Conservation (phyloP, 2,113 vertebrate species). For the Crocuta crocuta region DNA sequence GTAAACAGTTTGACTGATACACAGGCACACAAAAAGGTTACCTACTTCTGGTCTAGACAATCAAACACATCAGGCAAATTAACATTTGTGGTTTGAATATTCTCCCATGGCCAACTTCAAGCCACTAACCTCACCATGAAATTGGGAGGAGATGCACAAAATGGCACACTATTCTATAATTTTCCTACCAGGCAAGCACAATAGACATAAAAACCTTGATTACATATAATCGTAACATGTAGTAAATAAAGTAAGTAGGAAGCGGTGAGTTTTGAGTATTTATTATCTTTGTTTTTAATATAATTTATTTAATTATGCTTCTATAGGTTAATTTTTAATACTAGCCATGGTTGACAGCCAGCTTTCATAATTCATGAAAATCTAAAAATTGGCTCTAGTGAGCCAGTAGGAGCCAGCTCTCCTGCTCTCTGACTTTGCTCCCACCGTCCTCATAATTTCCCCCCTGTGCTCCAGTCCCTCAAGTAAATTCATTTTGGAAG, state of each 20-base stretch:
- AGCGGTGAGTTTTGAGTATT: background rate
- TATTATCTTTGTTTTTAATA: background rate
- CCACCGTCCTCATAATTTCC: background rate
- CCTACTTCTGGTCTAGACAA: background rate
- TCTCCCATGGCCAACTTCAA: background rate
- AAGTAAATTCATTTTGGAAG: background rate
- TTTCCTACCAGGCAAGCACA: background rate
- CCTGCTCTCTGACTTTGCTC: background rate
- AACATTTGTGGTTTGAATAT: background rate
- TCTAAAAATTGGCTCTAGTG: background rate
- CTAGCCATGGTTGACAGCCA: background rate
- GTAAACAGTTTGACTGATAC: background rate
- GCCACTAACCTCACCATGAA: background rate
- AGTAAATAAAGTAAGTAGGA: background rate
- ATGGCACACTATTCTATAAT: background rate
- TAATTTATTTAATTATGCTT: background rate
- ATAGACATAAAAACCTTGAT: background rate
- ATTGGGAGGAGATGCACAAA: background rate
- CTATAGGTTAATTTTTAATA: background rate
- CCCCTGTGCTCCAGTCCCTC: background rate
- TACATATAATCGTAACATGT: background rate
- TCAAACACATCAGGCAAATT: background rate
- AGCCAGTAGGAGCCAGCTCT: too few species aligned
- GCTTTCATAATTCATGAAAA: background rate
- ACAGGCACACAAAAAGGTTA: background rate